These are phyloP conservation scores for Dryobotodes eremita DNA, from an alignment of 2,888 invertebrate species.

Conservation along the genomic window DNA sequence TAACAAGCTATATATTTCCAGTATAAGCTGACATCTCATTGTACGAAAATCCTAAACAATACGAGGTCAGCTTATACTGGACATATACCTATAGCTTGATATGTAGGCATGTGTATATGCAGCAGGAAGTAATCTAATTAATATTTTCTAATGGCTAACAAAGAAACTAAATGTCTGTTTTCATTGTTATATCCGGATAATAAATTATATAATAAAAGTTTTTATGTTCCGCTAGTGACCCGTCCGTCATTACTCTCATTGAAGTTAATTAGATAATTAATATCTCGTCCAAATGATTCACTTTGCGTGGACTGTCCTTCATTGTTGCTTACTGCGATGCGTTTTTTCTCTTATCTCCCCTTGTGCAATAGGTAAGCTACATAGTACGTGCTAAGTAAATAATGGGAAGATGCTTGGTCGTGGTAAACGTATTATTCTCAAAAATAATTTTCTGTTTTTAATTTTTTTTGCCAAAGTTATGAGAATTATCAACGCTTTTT, in stretches of 20 bases:
- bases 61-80: no score
- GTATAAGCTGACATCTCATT: no score
- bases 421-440: not conserved
- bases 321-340: conserved; percentile 4
- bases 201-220: conserved; percentile 33
- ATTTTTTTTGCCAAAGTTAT: conserved; percentile 4
- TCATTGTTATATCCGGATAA: conserved; percentile 48
- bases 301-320: conserved; percentile 17
- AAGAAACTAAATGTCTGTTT: conserved; percentile 29
- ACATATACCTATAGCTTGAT: no score
- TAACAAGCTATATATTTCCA: no score
- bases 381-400: not conserved
- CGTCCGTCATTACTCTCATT: conserved; percentile 51
- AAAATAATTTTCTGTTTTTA: no score
- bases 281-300: conserved; percentile 61
- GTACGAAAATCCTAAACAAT: no score
- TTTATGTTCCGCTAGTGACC: conserved; percentile 43
- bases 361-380: not conserved
- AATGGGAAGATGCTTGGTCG: not conserved
- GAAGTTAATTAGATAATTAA: conserved; percentile 66
- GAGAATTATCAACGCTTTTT: conserved; percentile 3
- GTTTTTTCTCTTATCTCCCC: not conserved
- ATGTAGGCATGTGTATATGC: not conserved
- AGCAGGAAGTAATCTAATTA: conserved; percentile 44
- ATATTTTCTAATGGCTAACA: conserved; percentile 43